Base-by-base conservation (phyloP, 2,113 vertebrate species). In the Sebastes fasciatus region DNA sequence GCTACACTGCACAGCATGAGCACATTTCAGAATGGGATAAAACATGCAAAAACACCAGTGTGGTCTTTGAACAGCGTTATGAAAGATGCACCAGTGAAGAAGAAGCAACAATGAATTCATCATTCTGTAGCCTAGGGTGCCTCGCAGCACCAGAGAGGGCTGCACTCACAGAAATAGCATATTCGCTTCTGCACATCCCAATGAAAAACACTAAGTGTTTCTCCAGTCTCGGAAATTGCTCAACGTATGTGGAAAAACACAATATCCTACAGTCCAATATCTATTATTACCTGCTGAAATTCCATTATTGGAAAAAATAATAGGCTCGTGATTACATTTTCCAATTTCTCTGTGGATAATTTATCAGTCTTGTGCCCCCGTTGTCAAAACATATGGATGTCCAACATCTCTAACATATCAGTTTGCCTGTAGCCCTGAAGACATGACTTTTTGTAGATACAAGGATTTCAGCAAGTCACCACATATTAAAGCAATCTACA, bases 31-130 rank as follows among this genome's bases (percentile, higher is more conserved):
- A 74, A 74, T 19, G 42, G 17, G 72, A 23, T 72, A 13, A 69
- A 80, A 88, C 49, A 67, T 78, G 21, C 51, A 76, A 60, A 81
- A 83, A 64, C 54, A 69, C 46, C 58, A 64, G 70, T 8, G 77
- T 12, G 71, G 75, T 75, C 84, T 73, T 68, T 65, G 67, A 85
- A 72, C 63, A 46, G 34, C 12, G 12, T 82, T 82, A 60, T 74
- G 70, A 72, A 88, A 69, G 78, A 89, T 71, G 66, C 81, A 86
- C 21, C 34, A 86, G 52, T 40, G 26, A 46, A 85, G 65, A 83
- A 57, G 79, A 82, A 82, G 82, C 79, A 77, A 83, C 74, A 82
- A 60, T 82, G 61, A 77, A 89, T 82, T 70, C 68, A 84, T 88
- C 86, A 85, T 76, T 62, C 57, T 79, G 58, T 75, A 79, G 84